Percentiles rank a stretch among this genome's conserved stretches.
Evolutionary conservation across 92 coral and sea anemone species (phyloP).

Genomic region (Epizoanthus scotinus): DNA sequence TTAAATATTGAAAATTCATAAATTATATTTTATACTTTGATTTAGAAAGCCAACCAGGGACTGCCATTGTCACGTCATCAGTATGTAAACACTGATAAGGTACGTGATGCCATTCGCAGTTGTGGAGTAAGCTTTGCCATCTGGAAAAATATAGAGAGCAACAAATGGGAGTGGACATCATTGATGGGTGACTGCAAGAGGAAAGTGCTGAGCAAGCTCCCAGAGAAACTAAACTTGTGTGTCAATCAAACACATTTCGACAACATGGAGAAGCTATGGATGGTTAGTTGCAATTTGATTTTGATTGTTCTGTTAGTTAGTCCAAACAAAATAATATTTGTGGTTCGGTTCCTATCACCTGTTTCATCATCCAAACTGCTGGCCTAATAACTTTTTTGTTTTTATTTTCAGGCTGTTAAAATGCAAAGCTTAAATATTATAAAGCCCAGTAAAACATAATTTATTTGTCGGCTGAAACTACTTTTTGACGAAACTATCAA

Average conservation of each 20-base stretch:
- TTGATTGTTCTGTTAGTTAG: too few species aligned
- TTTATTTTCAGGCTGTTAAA: too few species aligned
- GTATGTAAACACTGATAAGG: background rate
- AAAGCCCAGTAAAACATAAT: too few species aligned
- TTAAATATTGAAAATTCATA: too few species aligned
- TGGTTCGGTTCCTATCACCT: too few species aligned
- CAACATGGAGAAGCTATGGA: background rate
- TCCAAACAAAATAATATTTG: too few species aligned
- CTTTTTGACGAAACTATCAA: too few species aligned
- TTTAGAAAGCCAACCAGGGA: background rate
- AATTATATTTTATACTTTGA: background rate
- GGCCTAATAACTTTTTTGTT: too few species aligned
- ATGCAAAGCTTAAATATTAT: too few species aligned
- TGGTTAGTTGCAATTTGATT: background rate
- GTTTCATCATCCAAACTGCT: too few species aligned
- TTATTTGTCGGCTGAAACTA: too few species aligned
- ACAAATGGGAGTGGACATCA: background rate
- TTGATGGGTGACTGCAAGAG: background rate
- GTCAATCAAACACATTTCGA: background rate
- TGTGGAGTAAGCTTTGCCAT: background rate
- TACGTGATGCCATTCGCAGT: background rate
- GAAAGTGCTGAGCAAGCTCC: background rate
- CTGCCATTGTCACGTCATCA: background rate
- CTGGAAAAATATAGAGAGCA: background rate
- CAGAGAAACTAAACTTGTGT: background rate